These are phyloP conservation scores for Mamestra brassicae DNA, from an alignment of 2,888 invertebrate genomes.

Conservation along the genomic window DNA sequence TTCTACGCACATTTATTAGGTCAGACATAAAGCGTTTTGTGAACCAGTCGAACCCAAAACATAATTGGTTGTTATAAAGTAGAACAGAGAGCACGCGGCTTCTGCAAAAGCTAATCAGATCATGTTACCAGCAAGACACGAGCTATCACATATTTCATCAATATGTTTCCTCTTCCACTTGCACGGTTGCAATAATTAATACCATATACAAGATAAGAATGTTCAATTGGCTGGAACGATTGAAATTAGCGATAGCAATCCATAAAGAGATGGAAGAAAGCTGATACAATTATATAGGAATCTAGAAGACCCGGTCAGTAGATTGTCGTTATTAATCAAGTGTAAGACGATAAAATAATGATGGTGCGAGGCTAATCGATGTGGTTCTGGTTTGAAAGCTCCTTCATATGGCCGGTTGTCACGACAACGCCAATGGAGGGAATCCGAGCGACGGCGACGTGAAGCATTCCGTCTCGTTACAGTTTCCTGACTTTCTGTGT, in stretches of 20 bases:
- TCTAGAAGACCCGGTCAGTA: slow-evolving; percentile 83
- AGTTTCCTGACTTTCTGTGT: slow-evolving; percentile 71
- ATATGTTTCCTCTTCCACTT: slow-evolving; percentile 65
- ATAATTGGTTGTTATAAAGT: slow-evolving; percentile 12
- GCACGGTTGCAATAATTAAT: slow-evolving; percentile 70
- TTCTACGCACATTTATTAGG: slow-evolving; percentile 47
- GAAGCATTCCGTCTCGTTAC: slow-evolving; percentile 70
- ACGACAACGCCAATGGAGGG: slow-evolving; percentile 67
- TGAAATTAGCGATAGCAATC: slow-evolving; percentile 73
- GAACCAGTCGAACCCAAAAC: slow-evolving; percentile 6
- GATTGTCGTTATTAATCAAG: slow-evolving; percentile 82
- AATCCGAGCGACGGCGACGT: slow-evolving; percentile 60
- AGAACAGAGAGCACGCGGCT: slow-evolving; percentile 19
- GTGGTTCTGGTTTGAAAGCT: slow-evolving; percentile 49
- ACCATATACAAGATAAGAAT: slow-evolving; percentile 70
- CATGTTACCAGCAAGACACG: slow-evolving; percentile 44
- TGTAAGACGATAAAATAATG: slow-evolving; percentile 73
- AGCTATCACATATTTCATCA: slow-evolving; percentile 57
- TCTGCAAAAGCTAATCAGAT: slow-evolving; percentile 38
- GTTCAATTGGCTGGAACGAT: slow-evolving; percentile 70
- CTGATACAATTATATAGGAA: slow-evolving; percentile 84
- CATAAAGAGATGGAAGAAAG: slow-evolving; percentile 78
- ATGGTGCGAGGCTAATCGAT: slow-evolving; percentile 57
- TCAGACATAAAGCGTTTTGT: slow-evolving; percentile 27
- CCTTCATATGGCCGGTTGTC: slow-evolving; percentile 65